phyloP scores from a whole-genome alignment of 2,797 vertebrate genomes.

The Neomorphus geoffroyi region DNA sequence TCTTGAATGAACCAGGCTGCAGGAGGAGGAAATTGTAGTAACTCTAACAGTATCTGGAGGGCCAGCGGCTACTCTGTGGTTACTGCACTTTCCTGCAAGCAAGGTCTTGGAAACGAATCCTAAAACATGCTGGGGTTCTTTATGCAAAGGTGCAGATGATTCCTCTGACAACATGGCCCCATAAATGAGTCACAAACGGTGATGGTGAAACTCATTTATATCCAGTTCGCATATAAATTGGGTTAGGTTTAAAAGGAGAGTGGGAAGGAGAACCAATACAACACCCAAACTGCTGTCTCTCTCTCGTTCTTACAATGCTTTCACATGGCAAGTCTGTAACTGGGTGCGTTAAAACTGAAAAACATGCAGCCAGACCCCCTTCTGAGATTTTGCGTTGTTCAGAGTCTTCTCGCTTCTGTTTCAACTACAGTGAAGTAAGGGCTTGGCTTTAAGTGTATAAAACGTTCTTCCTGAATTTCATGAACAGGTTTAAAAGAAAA shows the following conservation, averaged over 20 bases:
- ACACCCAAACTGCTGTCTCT: not conserved
- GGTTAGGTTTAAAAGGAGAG: not conserved
- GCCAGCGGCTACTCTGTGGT: not conserved
- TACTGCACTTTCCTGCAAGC: not conserved
- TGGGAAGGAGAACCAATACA: not conserved
- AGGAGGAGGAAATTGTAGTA: not conserved
- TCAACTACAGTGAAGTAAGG: not conserved
- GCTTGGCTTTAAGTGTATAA: not conserved
- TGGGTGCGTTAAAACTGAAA: not conserved
- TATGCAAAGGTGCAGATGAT: not conserved
- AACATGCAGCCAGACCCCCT: not conserved
- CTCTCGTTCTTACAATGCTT: not conserved
- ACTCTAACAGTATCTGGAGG: not conserved
- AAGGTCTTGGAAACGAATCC: not conserved
- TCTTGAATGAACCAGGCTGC: constrained; percentile 26
- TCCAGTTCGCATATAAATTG: not conserved
- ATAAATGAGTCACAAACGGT: not conserved
- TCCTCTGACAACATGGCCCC: not conserved
- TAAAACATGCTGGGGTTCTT: not conserved
- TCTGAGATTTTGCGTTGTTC: not conserved
- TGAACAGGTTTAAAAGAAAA: not conserved
- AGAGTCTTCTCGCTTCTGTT: not conserved
- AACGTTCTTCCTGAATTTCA: not conserved
- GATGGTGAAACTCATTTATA: not conserved
- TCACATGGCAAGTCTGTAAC: not conserved